A percentile compares a stretch with the other conserved stretches of the same genome.
Evolutionary conservation across 1,140 invertebrate genomes (phyloP).

Genomic region (Babylonia areolata): DNA sequence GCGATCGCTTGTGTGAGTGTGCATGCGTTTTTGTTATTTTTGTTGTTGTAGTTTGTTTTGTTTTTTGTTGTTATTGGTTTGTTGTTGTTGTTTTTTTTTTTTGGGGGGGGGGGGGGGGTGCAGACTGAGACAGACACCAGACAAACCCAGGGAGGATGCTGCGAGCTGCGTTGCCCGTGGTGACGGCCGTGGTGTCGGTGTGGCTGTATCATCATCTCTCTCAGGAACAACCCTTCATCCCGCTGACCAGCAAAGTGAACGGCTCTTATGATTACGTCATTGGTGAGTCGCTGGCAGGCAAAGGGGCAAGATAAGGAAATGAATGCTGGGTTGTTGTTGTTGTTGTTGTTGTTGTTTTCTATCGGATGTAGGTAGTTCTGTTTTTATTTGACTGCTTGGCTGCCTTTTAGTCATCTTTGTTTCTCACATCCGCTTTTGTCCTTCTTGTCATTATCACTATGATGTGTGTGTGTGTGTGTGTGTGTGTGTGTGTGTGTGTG

Average conservation of each 20-base stretch:
- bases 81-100: too few relatives aligned
- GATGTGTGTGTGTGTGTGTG: neutral
- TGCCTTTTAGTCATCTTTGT: neutral
- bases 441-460: neutral
- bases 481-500: neutral
- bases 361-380: too few relatives aligned
- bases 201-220: neutral
- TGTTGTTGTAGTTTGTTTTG: too few relatives aligned
- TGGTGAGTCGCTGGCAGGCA: neutral
- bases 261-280: constrained; percentile 33
- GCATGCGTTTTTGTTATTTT: too few relatives aligned
- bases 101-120: too few relatives aligned
- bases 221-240: neutral
- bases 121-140: too few relatives aligned
- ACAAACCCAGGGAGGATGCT: neutral
- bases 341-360: too few relatives aligned
- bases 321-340: neutral
- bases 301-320: too few relatives aligned
- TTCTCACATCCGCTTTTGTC: neutral
- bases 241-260: constrained; percentile 10
- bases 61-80: too few relatives aligned
- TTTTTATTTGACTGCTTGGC: neutral
- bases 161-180: constrained; percentile 1
- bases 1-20: too few relatives aligned
- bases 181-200: neutral